Percentiles rank a stretch among this genome's conserved stretches.
These are phyloP conservation scores for Capreolus pygargus DNA, from an alignment of 2,113 vertebrate species.

Conservation along the genomic window DNA sequence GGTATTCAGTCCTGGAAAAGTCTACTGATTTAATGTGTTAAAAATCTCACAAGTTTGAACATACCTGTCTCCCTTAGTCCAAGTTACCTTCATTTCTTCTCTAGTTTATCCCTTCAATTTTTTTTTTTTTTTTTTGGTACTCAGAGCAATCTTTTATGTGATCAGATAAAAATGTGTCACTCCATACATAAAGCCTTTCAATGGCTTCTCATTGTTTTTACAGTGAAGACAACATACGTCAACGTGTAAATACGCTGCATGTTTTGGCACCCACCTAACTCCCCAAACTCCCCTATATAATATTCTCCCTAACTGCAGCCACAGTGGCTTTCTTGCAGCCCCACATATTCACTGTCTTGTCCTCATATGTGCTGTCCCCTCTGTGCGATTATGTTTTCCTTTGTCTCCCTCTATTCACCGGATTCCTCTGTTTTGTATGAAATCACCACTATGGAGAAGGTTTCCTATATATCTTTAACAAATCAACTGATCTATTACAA, in stretches of 20 bases:
- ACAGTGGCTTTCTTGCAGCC: background rate
- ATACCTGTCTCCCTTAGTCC: background rate
- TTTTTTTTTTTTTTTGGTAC: background rate
- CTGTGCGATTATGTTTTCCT: background rate
- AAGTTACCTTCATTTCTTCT: background rate
- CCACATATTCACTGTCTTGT: background rate
- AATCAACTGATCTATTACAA: background rate
- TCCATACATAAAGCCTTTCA: background rate
- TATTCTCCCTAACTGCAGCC: background rate
- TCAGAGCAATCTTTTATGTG: background rate
- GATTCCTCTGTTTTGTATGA: background rate
- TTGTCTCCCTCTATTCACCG: background rate
- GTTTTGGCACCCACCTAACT: background rate
- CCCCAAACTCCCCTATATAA: background rate
- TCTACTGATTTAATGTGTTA: background rate
- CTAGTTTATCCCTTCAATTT: background rate
- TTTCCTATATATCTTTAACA: background rate
- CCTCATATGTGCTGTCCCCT: background rate
- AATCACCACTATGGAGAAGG: background rate
- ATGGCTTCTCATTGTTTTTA: background rate
- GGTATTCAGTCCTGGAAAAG: background rate
- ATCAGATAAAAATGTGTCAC: background rate
- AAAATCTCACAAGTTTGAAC: background rate
- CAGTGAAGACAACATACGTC: background rate
- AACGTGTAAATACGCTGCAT: background rate